A percentile compares a stretch with the other conserved stretches of the same genome.
Conservation (phyloP, 2,113 vertebrate species). For the Plecturocebus donacophilus region DNA sequence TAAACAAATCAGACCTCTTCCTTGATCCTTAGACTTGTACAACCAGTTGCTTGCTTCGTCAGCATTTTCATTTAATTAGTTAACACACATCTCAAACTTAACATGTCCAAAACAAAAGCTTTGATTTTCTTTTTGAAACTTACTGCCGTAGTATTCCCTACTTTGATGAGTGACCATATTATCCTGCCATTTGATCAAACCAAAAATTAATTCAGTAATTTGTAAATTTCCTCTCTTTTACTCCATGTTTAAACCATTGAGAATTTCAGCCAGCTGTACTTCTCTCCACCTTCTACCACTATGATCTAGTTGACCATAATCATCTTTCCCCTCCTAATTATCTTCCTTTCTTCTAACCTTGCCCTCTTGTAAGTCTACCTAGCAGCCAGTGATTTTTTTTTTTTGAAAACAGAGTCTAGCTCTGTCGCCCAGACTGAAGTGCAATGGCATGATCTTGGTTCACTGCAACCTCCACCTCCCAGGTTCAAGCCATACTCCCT, state of each 20-base stretch:
- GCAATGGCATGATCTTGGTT: not conserved
- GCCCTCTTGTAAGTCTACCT: not conserved
- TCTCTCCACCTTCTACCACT: not conserved
- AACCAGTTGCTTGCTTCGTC: not conserved
- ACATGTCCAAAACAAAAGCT: not conserved
- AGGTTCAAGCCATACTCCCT: not conserved
- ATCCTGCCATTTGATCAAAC: not conserved
- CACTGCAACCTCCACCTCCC: fast-evolving
- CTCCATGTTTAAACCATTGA: not conserved
- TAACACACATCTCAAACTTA: not conserved
- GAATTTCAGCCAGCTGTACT: not conserved
- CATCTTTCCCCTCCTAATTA: not conserved
- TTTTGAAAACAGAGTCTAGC: not conserved
- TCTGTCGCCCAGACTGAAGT: not conserved
- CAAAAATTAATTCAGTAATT: not conserved
- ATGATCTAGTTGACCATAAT: not conserved
- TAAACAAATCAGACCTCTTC: not conserved
- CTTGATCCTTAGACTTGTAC: not conserved
- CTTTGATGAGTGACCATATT: not conserved
- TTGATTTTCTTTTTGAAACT: conserved; percentile 10
- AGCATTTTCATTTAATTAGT: not conserved
- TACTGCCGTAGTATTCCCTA: not conserved
- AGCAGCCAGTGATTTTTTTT: not conserved
- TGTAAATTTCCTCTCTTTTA: not conserved
- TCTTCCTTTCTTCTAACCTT: not conserved